phyloP scores from a whole-genome alignment of 2,113 vertebrate genomes.

The Pleuronectes platessa region DNA sequence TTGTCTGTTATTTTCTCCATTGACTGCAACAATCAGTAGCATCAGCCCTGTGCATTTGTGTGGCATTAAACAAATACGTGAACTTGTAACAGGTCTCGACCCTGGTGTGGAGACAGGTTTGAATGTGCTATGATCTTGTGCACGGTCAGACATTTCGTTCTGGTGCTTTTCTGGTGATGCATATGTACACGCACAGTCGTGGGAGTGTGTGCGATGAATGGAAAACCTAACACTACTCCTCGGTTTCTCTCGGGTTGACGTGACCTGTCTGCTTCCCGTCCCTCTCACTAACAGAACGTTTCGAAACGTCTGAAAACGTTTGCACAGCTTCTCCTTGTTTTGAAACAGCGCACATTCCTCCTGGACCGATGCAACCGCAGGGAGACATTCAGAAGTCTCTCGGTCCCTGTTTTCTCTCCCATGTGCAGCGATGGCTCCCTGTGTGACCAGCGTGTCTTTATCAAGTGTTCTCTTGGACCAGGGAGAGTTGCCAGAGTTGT shows the following conservation, averaged over 20 bases:
- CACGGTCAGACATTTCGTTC: background rate
- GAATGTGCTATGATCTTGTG: background rate
- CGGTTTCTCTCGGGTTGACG: background rate
- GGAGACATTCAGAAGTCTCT: slow-evolving; percentile 38
- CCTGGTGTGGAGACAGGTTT: background rate
- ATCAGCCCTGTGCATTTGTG: background rate
- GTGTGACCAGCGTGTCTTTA: slow-evolving; percentile 42
- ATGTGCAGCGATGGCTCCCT: slow-evolving; percentile 3
- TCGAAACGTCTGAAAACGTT: slow-evolving; percentile 30
- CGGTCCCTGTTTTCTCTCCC: slow-evolving; percentile 6
- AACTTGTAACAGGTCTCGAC: background rate
- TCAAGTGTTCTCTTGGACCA: slow-evolving; percentile 17
- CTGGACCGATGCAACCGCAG: slow-evolving; percentile 43
- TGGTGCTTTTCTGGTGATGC: background rate
- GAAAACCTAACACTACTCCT: background rate
- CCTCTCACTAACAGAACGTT: background rate
- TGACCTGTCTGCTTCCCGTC: slow-evolving; percentile 1
- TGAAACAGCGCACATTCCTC: slow-evolving; percentile 35
- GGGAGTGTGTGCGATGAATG: background rate
- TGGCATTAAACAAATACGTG: background rate
- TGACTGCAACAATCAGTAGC: background rate
- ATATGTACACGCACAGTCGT: too few relatives aligned
- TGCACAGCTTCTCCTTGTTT: slow-evolving; percentile 10
- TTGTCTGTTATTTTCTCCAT: too few relatives aligned
- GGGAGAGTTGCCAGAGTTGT: slow-evolving; percentile 19